Evolutionary conservation across 2,888 invertebrate genomes (phyloP).

Genomic region (Tromatobia lineatoria): DNA sequence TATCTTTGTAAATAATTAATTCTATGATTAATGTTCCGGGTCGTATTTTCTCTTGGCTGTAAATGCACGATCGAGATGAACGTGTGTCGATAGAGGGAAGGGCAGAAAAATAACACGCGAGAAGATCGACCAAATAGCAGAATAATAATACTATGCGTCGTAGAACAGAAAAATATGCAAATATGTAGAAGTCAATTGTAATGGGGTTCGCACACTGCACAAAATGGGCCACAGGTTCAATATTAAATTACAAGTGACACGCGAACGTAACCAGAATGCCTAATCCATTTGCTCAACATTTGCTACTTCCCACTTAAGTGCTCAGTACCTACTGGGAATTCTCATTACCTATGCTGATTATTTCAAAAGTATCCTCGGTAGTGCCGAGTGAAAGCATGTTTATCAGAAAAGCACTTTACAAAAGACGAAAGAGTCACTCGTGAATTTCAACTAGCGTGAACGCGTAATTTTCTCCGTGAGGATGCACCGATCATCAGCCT

Average conservation of each 20-base stretch:
- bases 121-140: conserved; percentile 29
- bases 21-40: conserved; percentile 18
- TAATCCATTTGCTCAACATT: conserved; percentile 66
- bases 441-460: background rate
- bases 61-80: conserved; percentile 29
- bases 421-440: background rate
- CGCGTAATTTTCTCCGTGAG: conserved; percentile 1
- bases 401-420: background rate
- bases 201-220: conserved; percentile 39
- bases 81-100: conserved; percentile 31
- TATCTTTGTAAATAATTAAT: conserved; percentile 42
- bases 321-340: conserved; percentile 4
- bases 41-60: conserved; percentile 2
- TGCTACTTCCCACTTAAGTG: background rate
- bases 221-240: conserved; percentile 35
- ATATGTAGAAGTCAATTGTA: conserved; percentile 58
- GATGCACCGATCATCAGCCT: background rate
- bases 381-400: background rate
- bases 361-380: conserved; percentile 34
- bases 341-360: conserved; percentile 11
- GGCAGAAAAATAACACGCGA: conserved; percentile 62
- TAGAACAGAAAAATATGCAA: conserved; percentile 17
- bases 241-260: conserved; percentile 68
- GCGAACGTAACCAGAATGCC: conserved; percentile 62
- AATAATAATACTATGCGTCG: conserved; percentile 30